These are phyloP conservation scores for Athalia cordata DNA, from an alignment of 2,888 invertebrate species.

Conservation along the genomic window DNA sequence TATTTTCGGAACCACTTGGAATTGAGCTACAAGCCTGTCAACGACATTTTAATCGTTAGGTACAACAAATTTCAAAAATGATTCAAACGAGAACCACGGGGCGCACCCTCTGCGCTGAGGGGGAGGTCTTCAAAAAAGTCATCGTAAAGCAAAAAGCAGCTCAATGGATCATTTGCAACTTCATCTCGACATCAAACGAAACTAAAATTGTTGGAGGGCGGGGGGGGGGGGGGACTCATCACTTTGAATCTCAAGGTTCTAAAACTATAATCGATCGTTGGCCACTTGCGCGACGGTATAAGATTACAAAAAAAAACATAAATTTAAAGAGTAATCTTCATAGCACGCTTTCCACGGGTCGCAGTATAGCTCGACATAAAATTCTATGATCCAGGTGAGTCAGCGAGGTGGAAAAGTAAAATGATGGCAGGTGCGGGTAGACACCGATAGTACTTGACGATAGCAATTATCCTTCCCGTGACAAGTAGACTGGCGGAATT, in stretches of 20 bases:
- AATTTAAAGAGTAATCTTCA: too few relatives aligned
- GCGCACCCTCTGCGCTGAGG: too few relatives aligned
- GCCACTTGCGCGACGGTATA: neutral
- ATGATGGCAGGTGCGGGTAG: neutral
- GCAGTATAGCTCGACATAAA: too few relatives aligned
- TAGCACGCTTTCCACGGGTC: too few relatives aligned
- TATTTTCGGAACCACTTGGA: too few relatives aligned
- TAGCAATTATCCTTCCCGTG: slow-evolving; percentile 21
- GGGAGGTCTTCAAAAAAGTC: too few relatives aligned
- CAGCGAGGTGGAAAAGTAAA: neutral
- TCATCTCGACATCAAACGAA: slow-evolving; percentile 15
- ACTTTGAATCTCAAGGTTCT: neutral
- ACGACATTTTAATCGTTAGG: too few relatives aligned
- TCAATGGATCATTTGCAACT: slow-evolving; percentile 31
- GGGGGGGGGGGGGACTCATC: too few relatives aligned
- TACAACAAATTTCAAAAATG: too few relatives aligned
- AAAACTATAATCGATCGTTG: slow-evolving; percentile 12
- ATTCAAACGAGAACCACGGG: too few relatives aligned
- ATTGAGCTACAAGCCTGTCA: too few relatives aligned
- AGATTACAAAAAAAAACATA: neutral
- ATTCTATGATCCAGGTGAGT: too few relatives aligned
- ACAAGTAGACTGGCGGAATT: neutral
- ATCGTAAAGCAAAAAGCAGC: slow-evolving; percentile 22
- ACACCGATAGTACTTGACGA: slow-evolving; percentile 21
- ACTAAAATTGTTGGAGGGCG: neutral